Evolutionary conservation across 2,113 vertebrate genomes (phyloP).

Genomic region (Ancistrus triradiatus): DNA sequence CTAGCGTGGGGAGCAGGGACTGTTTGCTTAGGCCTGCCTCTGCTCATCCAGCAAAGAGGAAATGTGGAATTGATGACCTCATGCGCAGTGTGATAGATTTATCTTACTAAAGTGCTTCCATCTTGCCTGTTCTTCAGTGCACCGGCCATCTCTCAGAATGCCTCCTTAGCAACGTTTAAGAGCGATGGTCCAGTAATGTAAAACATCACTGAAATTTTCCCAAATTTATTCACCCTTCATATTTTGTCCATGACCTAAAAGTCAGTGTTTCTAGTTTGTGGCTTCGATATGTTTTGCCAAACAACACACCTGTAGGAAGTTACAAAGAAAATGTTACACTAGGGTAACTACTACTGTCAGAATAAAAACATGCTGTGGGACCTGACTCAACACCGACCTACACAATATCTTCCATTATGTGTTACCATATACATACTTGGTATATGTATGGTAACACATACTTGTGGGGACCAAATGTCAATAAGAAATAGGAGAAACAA

Average conservation of each 20-base stretch:
- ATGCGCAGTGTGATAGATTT: slow-evolving; percentile 85
- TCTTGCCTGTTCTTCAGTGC: slow-evolving; percentile 58
- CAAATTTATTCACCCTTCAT: slow-evolving; percentile 16
- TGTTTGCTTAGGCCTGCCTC: slow-evolving; percentile 62
- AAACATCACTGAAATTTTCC: slow-evolving; percentile 20
- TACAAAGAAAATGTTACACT: slow-evolving; percentile 28
- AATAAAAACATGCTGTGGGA: too few relatives aligned
- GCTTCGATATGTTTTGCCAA: slow-evolving; percentile 35
- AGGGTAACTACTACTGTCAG: slow-evolving; percentile 32
- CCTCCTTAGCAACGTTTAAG: slow-evolving; percentile 29
- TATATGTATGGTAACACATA: too few relatives aligned
- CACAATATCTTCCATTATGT: too few relatives aligned
- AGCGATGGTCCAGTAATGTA: slow-evolving; percentile 22
- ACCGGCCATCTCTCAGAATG: slow-evolving; percentile 29
- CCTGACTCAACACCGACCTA: too few relatives aligned
- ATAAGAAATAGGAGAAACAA: too few relatives aligned
- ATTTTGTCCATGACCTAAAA: slow-evolving; percentile 11
- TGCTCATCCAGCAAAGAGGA: slow-evolving; percentile 76
- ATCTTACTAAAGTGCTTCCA: slow-evolving; percentile 79
- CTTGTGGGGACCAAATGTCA: too few relatives aligned
- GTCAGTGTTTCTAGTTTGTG: slow-evolving; percentile 15
- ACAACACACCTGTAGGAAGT: slow-evolving; percentile 30
- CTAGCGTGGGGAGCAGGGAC: slow-evolving; percentile 46
- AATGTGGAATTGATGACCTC: slow-evolving; percentile 90
- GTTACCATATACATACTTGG: too few relatives aligned